Evolutionary conservation across 2,888 invertebrate species (phyloP).

Genomic region (Coenonympha glycerion): DNA sequence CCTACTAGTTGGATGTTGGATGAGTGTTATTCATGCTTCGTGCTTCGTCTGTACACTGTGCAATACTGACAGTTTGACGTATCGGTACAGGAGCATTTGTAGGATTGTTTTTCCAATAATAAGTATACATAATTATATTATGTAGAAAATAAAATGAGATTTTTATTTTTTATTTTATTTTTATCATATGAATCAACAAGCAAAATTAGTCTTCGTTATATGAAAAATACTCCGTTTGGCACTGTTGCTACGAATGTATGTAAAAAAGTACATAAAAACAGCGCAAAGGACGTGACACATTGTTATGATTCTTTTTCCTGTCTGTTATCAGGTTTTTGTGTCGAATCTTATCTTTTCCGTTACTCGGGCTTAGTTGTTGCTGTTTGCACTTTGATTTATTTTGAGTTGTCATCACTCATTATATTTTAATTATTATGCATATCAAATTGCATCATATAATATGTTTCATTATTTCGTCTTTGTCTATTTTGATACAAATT

Average conservation of each 20-base stretch:
- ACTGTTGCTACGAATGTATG: background rate
- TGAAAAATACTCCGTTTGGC: background rate
- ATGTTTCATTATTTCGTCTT: background rate
- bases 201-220: no score
- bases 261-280: constrained; percentile 19
- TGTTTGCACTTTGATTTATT: constrained; percentile 1
- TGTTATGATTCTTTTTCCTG: constrained; percentile 22
- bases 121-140: background rate
- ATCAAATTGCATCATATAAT: background rate
- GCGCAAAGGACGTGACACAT: constrained; percentile 27
- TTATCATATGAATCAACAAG: no score
- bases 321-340: constrained; percentile 21
- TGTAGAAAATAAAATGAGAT: no score
- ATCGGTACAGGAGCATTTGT: background rate
- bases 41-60: constrained; percentile 12
- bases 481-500: no score
- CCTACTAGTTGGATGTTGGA: constrained; percentile 11
- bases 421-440: no score
- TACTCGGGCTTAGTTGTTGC: background rate
- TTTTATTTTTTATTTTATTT: no score
- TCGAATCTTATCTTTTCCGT: constrained; percentile 27
- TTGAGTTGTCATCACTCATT: background rate
- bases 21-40: constrained; percentile 14
- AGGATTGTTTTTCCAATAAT: no score
- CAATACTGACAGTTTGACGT: background rate